Percentiles rank a stretch among this genome's conserved stretches.
Conservation (phyloP, 2,113 vertebrate genomes). For the Lophura nycthemera region DNA sequence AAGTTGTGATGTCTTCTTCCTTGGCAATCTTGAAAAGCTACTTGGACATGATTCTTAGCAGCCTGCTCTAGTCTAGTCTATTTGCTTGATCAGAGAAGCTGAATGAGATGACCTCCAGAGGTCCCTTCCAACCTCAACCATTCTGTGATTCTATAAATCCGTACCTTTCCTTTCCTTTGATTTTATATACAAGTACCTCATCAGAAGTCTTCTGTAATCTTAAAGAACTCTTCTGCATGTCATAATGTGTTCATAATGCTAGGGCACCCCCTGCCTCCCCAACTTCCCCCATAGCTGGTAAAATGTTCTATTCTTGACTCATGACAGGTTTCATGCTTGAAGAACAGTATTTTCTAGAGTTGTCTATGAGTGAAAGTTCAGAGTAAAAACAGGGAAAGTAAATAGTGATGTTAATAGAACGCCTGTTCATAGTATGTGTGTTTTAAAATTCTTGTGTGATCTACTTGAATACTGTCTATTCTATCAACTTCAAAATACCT, state of each 20-base stretch:
- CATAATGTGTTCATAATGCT: not conserved
- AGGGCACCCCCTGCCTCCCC: no score
- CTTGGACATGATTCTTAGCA: not conserved
- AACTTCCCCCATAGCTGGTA: not conserved
- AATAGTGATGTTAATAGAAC: not conserved
- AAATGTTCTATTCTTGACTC: not conserved
- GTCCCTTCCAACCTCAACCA: not conserved
- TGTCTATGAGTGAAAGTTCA: not conserved
- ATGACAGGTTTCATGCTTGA: not conserved
- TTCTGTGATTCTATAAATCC: not conserved
- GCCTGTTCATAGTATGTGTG: not conserved
- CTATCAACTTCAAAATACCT: not conserved
- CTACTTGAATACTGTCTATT: not conserved
- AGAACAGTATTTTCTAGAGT: not conserved
- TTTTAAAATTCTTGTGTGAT: not conserved
- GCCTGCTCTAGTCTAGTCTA: not conserved
- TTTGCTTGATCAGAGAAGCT: not conserved
- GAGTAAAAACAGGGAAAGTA: not conserved
- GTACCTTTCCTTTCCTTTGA: not conserved
- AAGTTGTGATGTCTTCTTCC: not conserved
- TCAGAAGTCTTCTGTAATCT: not conserved
- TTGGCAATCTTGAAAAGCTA: not conserved
- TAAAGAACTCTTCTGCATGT: not conserved
- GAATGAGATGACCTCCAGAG: not conserved
- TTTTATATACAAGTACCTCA: not conserved